These are phyloP conservation scores for Drosophila orosa DNA, from an alignment of 1,140 invertebrate genomes.

Conservation along the genomic window DNA sequence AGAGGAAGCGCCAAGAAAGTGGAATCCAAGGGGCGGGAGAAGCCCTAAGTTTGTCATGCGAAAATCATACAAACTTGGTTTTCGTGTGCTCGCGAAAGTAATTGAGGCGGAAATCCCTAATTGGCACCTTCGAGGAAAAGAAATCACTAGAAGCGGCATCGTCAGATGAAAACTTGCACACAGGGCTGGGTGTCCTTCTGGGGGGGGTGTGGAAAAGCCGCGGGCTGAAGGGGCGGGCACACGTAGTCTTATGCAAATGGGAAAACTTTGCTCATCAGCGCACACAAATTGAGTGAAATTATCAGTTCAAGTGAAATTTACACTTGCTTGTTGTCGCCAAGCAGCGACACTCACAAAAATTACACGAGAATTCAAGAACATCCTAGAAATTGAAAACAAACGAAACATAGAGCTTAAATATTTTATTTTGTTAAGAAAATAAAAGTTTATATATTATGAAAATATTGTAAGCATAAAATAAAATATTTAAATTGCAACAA, in stretches of 20 bases:
- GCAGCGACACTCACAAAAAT: conserved; percentile 23
- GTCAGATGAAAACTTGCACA: conserved; percentile 53
- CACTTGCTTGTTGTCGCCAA: conserved; percentile 70
- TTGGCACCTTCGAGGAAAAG: conserved; percentile 76
- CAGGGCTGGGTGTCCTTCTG: not conserved
- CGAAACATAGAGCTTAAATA: not conserved
- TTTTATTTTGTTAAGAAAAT: not conserved
- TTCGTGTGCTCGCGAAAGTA: conserved; percentile 79
- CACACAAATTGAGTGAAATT: conserved; percentile 82
- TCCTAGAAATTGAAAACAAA: not conserved
- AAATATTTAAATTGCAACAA: too few relatives aligned
- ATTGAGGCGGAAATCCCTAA: conserved; percentile 83
- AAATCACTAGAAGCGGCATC: conserved; percentile 38
- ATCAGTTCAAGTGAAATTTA: conserved; percentile 83
- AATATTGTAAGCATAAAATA: not conserved
- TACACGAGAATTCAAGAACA: not conserved
- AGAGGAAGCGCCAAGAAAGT: not conserved
- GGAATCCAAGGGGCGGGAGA: conserved; percentile 22
- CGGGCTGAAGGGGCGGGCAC: conserved; percentile 29
- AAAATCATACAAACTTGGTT: conserved; percentile 82
- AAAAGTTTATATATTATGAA: not conserved
- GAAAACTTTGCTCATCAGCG: conserved; percentile 83
- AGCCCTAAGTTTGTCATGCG: conserved; percentile 80
- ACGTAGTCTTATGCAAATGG: conserved; percentile 79
- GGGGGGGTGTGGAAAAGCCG: conserved; percentile 2